Base-by-base conservation (phyloP, 2,113 vertebrate genomes). In the Peromyscus maniculatus region DNA sequence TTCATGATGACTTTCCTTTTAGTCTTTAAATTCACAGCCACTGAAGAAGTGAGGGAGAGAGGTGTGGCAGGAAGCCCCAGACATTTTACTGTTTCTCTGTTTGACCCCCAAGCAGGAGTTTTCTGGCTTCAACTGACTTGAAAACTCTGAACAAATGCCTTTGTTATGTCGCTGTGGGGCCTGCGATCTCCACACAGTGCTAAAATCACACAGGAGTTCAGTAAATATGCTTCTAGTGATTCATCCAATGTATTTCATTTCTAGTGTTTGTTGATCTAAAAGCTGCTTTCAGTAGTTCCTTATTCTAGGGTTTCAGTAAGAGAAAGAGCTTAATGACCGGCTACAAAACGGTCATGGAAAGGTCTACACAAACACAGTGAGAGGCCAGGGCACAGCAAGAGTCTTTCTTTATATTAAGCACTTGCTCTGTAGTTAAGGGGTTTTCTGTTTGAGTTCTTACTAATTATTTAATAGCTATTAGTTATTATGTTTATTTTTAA, bases 191-290 rank as follows among this genome's bases (percentile, higher is more conserved):
- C 49, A 43, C 8, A 33, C 17, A 22, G 55, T 89, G 26, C 55
- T 69, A 6, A 39, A 87, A 16, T 26, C 43, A 69, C 89, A 57
- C 0, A 93, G 13, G 46, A 36, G 22, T 7, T 89, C 75, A 71
- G 39, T 66, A 75, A 88, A 67, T 49, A 67, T 0, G 55, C 13
- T 92, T 88, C 87, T 74, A 83, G 28, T 89, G 26, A 91, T 94
- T 89, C 91, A 93, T 87, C 46, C 78, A 90, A 89, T 84, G 72
- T 72, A 64, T 67, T 93, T 96, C n/a, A 86, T 91, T 96, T 83
- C 55, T 92, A 75, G 57, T 9, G 55, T 91, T 52, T 79, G 21
- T 43, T 86, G 78, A 24, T 33, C 91, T 87, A 64, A 96, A 97
- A 59, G 55, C 67, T 59, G 11, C 78, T 57, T 82, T 92, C 36